Conservation (phyloP, 2,113 vertebrate species). For the Bubo scandiacus region DNA sequence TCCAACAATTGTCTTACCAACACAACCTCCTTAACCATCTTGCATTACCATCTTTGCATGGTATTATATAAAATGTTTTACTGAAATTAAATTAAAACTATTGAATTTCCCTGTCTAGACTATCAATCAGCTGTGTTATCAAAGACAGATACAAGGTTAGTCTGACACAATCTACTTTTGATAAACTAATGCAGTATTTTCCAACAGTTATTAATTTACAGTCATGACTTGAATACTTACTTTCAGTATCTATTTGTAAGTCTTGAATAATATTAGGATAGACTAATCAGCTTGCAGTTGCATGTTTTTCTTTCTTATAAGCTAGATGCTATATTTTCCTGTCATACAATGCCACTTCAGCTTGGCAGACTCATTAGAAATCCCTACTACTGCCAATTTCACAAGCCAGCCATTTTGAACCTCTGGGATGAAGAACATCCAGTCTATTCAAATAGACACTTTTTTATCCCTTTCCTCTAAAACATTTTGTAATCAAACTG, state of each 20-base stretch:
- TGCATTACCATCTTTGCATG: background rate
- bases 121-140: background rate
- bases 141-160: background rate
- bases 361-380: background rate
- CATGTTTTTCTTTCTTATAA: background rate
- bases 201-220: background rate
- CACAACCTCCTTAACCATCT: background rate
- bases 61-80: background rate
- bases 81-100: background rate
- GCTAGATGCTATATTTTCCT: background rate
- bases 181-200: background rate
- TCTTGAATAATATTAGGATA: background rate
- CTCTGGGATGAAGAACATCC: background rate
- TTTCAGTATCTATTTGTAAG: background rate
- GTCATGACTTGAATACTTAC: background rate
- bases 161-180: background rate
- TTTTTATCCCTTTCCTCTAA: background rate
- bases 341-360: background rate
- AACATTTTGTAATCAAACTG: background rate
- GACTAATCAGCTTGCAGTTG: background rate
- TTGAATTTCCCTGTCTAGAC: background rate
- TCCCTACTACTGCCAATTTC: background rate
- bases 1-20: background rate
- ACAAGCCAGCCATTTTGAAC: background rate
- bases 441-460: background rate